Conservation (phyloP, 2,797 vertebrate genomes). For the Morus bassanus region DNA sequence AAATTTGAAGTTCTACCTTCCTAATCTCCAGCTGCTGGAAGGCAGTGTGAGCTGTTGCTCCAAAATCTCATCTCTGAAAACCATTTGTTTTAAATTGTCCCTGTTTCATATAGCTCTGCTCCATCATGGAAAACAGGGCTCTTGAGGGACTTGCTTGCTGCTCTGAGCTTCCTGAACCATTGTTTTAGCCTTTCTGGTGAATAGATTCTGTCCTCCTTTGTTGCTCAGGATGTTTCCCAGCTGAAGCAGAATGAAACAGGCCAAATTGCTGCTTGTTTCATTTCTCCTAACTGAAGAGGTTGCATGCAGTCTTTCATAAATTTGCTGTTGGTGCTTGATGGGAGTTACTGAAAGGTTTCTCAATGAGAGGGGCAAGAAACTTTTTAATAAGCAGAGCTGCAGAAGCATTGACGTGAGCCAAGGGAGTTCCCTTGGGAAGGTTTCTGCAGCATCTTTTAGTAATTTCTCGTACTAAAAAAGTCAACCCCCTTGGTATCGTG, state of each 20-base stretch:
- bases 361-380: neutral
- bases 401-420: neutral
- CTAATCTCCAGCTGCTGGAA: neutral
- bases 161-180: neutral
- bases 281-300: conserved; percentile 14
- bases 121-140: neutral
- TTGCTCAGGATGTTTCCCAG: conserved; percentile 59
- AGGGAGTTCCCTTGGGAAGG: neutral
- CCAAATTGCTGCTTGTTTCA: conserved; percentile 37
- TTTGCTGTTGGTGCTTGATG: neutral
- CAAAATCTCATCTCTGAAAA: neutral
- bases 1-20: neutral
- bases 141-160: neutral
- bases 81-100: neutral
- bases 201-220: neutral
- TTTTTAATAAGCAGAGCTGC: neutral
- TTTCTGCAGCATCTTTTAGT: neutral
- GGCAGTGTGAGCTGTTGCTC: neutral
- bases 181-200: neutral
- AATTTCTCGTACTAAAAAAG: neutral
- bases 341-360: neutral
- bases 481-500: neutral
- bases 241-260: conserved; percentile 59
- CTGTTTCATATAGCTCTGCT: neutral
- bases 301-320: conserved; percentile 32